These are phyloP conservation scores for Therioaphis trifolii DNA, from an alignment of 2,888 invertebrate species.

Conservation along the genomic window DNA sequence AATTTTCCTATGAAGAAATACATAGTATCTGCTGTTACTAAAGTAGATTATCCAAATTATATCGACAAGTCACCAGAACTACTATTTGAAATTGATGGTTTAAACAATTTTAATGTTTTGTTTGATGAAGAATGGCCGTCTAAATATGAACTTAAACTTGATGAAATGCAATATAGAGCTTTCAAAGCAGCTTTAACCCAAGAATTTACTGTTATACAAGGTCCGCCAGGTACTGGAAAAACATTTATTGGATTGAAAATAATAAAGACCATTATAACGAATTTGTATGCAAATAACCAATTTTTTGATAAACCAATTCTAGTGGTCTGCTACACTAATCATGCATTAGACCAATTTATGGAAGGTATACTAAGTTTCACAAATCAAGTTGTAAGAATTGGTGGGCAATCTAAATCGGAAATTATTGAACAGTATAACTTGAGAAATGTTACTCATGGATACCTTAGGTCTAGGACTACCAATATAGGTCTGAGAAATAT, in stretches of 20 bases:
- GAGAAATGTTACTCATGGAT: background rate
- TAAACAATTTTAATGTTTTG: constrained; percentile 43
- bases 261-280: constrained; percentile 70
- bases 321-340: constrained; percentile 86
- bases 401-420: constrained; percentile 76
- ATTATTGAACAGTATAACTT: constrained; percentile 67
- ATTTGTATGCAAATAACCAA: background rate
- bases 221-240: no score
- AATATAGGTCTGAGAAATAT: constrained; percentile 18
- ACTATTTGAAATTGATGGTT: constrained; percentile 55
- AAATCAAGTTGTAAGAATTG: constrained; percentile 76
- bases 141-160: no score
- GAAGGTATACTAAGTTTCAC: no score
- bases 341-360: no score
- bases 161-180: no score
- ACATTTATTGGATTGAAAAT: constrained; percentile 85
- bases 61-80: constrained; percentile 64
- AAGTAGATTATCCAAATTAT: constrained; percentile 69
- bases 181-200: no score
- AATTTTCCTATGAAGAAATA: constrained; percentile 78
- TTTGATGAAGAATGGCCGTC: no score
- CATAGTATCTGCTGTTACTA: constrained; percentile 72
- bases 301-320: constrained; percentile 71
- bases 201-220: no score
- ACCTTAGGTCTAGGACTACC: background rate